Evolutionary conservation across 2,797 vertebrate species (phyloP), one percentile per base, ranked within the genome.

Genomic region (Schizopygopsis malacanthus): DNA sequence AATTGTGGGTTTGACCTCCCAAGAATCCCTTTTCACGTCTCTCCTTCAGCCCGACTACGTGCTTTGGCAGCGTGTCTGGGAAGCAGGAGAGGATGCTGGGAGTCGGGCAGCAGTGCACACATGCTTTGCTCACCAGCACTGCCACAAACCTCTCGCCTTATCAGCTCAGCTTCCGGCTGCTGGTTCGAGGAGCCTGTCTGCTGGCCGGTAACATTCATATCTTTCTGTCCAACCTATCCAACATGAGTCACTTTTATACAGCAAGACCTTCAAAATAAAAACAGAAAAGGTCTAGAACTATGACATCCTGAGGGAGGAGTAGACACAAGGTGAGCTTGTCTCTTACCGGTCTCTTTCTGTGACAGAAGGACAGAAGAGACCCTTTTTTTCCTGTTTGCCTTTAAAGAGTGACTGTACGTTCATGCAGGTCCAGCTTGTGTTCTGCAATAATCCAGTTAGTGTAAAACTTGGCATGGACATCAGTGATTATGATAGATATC

Each of bases 171-270:
- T 99, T 99, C 1, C 97, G 98, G 94, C 96, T 99, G 93, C 94
- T 99, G 93, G 98, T 99, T 90, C 96, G 97, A 88, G 97, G 97
- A 33, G 98, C 98, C 15, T 99, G 98, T 89, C 95, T 99, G 71
- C 92, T 99, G 79, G 98, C 98, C 88, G 98, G 98, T 98, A 95
- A 86, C 12, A 22, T 78, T 83, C 37, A 67, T 25, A 65, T n/a
- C 16, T 75, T 22, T 28, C 45, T 54, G 2, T 65, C 2, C n/a
- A 16, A 28, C 25, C 13, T 43, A 43, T 69, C 15, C 20, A 13
- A 22, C 56, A 10, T n/a, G 41, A 71, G 7, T 77, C 22, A 28
- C 33, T 18, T 39, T 39, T 67, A 65, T 65, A 25, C 15, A 50
- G 16, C 11, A 39, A 67, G 12, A 7, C 7, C 20, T 78, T 37